Percentiles rank a stretch among this genome's conserved stretches.
Evolutionary conservation across 2,888 invertebrate species (phyloP).

Genomic region (Seira ritae): DNA sequence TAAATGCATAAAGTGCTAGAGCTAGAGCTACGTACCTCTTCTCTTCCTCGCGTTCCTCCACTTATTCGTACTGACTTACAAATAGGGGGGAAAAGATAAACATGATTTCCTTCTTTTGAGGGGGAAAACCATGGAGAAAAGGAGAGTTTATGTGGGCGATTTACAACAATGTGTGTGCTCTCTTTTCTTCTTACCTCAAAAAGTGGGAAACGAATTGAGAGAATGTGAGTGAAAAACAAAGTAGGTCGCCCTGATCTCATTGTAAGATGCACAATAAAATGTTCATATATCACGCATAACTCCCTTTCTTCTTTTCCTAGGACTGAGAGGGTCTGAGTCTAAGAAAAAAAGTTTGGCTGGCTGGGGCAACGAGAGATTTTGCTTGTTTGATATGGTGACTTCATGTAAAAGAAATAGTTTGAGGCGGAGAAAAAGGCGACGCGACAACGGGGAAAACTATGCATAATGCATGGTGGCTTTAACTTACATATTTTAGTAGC

Average conservation of each 20-base stretch:
- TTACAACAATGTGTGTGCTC: slow-evolving; percentile 51
- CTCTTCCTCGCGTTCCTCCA: too few relatives aligned
- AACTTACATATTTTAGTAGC: neutral
- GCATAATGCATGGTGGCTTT: neutral
- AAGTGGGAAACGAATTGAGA: slow-evolving; percentile 53
- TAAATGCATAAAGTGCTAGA: too few relatives aligned
- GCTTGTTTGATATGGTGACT: too few relatives aligned
- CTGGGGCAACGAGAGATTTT: too few relatives aligned
- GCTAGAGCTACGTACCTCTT: too few relatives aligned
- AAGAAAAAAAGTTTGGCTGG: too few relatives aligned
- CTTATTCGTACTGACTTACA: slow-evolving; percentile 47
- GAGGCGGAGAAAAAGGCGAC: neutral
- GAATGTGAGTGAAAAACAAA: slow-evolving; percentile 54
- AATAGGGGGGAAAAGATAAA: slow-evolving; percentile 42
- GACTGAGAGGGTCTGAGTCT: neutral
- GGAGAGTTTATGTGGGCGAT: slow-evolving; percentile 47
- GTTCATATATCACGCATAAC: neutral
- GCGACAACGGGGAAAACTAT: neutral
- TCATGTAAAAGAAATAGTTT: neutral
- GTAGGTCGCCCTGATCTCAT: slow-evolving; percentile 42
- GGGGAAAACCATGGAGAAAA: neutral
- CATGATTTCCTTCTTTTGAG: slow-evolving; percentile 19
- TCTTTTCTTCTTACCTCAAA: slow-evolving; percentile 34
- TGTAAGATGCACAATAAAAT: neutral
- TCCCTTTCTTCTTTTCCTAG: neutral